These are phyloP conservation scores for Alouatta palliata DNA, from an alignment of 2,113 vertebrate genomes.

Conservation along the genomic window DNA sequence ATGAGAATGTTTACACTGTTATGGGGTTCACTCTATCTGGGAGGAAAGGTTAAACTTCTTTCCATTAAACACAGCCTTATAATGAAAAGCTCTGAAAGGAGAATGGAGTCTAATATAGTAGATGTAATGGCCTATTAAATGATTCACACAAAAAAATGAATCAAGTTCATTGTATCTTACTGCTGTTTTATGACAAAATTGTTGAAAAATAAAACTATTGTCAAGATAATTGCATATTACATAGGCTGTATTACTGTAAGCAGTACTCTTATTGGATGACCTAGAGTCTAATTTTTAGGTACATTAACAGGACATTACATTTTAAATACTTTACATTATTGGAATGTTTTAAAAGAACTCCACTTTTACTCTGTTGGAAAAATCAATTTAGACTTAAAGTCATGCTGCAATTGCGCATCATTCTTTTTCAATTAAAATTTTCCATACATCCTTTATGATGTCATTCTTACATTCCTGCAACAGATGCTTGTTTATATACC, in stretches of 20 bases:
- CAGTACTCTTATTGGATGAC: slow-evolving; percentile 86
- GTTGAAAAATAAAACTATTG: slow-evolving; percentile 91
- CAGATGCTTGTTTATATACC: slow-evolving; percentile 89
- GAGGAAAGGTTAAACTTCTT: slow-evolving; percentile 91
- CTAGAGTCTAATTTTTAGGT: slow-evolving; percentile 86
- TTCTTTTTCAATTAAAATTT: slow-evolving; percentile 90
- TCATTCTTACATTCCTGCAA: slow-evolving; percentile 87
- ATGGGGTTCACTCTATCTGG: slow-evolving; percentile 90
- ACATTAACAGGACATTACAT: slow-evolving; percentile 88
- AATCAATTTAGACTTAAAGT: slow-evolving; percentile 87
- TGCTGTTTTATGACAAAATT: slow-evolving; percentile 90
- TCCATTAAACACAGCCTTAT: slow-evolving; percentile 91
- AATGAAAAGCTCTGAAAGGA: slow-evolving; percentile 90
- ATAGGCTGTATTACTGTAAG: slow-evolving; percentile 86
- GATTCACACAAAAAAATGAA: slow-evolving; percentile 91
- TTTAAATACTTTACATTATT: slow-evolving; percentile 88
- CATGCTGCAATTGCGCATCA: slow-evolving; percentile 85
- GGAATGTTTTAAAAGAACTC: slow-evolving; percentile 84
- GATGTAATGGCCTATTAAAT: slow-evolving; percentile 91
- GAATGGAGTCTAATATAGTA: slow-evolving; percentile 90
- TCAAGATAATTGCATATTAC: slow-evolving; percentile 89
- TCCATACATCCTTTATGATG: slow-evolving; percentile 90
- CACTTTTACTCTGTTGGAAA: slow-evolving; percentile 83
- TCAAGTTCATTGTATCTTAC: slow-evolving; percentile 90
- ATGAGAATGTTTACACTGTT: slow-evolving; percentile 92